These are phyloP conservation scores for Eidolon helvum DNA, from an alignment of 2,113 vertebrate species.

Conservation along the genomic window DNA sequence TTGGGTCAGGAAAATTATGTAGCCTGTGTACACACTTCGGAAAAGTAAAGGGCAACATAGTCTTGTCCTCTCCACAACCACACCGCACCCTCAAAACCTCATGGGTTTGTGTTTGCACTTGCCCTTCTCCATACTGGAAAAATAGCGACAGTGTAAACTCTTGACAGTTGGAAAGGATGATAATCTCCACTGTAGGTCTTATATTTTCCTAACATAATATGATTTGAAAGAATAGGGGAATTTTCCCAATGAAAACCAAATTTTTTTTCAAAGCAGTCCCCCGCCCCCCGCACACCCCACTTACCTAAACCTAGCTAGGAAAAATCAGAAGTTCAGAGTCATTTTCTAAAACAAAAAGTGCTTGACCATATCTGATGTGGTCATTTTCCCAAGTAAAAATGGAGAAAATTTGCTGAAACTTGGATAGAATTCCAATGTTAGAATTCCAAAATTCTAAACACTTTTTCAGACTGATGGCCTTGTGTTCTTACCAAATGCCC, in stretches of 20 bases:
- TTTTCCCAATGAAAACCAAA: constrained; percentile 44
- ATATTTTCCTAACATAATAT: constrained; percentile 22
- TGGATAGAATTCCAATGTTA: background rate
- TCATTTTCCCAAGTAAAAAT: background rate
- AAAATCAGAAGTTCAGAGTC: background rate
- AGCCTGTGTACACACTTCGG: background rate
- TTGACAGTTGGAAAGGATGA: background rate
- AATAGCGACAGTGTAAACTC: background rate
- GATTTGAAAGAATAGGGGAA: background rate
- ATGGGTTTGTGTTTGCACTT: background rate
- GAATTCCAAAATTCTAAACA: constrained; percentile 32
- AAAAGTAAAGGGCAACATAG: background rate
- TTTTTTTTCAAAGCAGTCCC: background rate
- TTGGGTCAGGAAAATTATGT: background rate
- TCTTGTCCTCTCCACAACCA: background rate
- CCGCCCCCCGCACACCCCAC: too few species aligned
- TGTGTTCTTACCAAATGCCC: background rate
- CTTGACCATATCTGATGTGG: background rate
- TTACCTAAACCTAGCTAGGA: background rate
- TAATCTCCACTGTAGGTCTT: constrained; percentile 32
- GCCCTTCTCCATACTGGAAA: constrained; percentile 29
- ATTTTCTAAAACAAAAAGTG: constrained; percentile 26
- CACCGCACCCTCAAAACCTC: background rate
- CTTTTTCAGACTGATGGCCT: constrained; percentile 38
- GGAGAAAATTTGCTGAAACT: background rate